Evolutionary conservation across 1,140 invertebrate species (phyloP).

Genomic region (Leptinotarsa undecemlineata): DNA sequence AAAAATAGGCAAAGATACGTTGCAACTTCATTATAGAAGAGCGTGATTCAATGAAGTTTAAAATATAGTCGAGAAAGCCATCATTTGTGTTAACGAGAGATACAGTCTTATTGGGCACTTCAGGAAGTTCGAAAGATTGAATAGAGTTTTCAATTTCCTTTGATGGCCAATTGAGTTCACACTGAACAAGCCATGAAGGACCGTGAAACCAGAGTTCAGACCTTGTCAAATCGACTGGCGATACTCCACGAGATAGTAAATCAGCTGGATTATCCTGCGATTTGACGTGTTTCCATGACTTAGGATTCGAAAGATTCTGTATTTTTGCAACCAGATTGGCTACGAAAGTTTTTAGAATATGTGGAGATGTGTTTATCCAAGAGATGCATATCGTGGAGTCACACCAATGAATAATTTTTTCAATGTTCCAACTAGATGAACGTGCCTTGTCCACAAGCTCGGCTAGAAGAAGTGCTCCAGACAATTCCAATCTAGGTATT

Average conservation of each 20-base stretch:
- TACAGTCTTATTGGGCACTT: slow-evolving; percentile 9
- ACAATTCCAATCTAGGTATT: no score
- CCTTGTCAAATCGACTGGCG: neutral
- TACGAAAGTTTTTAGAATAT: slow-evolving; percentile 29
- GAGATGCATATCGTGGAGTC: slow-evolving; percentile 23
- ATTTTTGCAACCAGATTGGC: slow-evolving; percentile 26
- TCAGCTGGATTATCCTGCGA: slow-evolving; percentile 28
- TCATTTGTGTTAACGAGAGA: neutral
- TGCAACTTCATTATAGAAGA: no score
- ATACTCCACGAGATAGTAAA: slow-evolving; percentile 18
- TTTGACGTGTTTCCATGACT: slow-evolving; percentile 19
- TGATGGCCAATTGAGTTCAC: slow-evolving; percentile 15
- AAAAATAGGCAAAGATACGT: no score
- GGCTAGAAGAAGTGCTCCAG: no score
- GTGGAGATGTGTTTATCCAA: slow-evolving; percentile 35
- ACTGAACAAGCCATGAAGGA: slow-evolving; percentile 25
- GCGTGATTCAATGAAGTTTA: no score
- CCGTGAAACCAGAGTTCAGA: slow-evolving; percentile 33
- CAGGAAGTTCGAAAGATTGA: neutral
- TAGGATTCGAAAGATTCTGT: neutral
- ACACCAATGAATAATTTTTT: slow-evolving; percentile 16
- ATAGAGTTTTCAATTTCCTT: neutral
- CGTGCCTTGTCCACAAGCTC: no score
- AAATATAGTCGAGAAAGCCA: no score
- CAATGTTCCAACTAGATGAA: no score